Conservation (phyloP, 37 sponge, comb jelly and placozoan genomes). For the Halisarca cf. caerulea region DNA sequence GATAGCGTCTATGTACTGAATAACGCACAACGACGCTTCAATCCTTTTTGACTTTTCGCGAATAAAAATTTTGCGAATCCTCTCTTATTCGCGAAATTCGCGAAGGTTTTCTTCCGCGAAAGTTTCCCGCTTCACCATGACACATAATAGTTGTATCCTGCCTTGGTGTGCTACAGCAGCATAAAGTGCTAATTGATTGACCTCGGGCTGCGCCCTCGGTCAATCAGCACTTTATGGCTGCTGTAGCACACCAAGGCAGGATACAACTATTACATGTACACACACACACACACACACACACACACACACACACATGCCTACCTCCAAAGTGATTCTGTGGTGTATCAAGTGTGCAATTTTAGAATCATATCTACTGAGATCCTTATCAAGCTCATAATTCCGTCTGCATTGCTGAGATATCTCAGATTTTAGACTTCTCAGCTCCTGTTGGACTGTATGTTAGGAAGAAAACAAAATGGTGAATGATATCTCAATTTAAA, state of each 20-base stretch:
- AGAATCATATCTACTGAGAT: constrained; percentile 75
- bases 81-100: too few relatives aligned
- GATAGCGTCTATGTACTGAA: too few relatives aligned
- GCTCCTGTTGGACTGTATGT: constrained; percentile 59
- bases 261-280: not conserved
- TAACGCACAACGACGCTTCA: too few relatives aligned
- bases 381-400: constrained; percentile 79
- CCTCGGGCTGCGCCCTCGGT: too few relatives aligned
- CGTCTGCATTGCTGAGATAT: constrained; percentile 75
- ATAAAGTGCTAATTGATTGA: too few relatives aligned
- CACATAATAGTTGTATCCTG: too few relatives aligned
- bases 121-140: too few relatives aligned
- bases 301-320: constrained; percentile 1
- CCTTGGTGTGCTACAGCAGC: too few relatives aligned
- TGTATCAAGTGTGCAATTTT: constrained; percentile 89
- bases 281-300: not conserved
- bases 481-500: not conserved
- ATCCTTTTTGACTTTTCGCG: too few relatives aligned
- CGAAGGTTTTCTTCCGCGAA: too few relatives aligned
- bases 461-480: not conserved
- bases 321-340: constrained; percentile 87
- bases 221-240: too few relatives aligned
- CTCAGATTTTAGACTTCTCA: constrained; percentile 55
- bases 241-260: not conserved
- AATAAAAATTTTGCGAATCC: too few relatives aligned